Conservation (phyloP, 2,888 invertebrate species). For the Ectemnius lituratus region DNA sequence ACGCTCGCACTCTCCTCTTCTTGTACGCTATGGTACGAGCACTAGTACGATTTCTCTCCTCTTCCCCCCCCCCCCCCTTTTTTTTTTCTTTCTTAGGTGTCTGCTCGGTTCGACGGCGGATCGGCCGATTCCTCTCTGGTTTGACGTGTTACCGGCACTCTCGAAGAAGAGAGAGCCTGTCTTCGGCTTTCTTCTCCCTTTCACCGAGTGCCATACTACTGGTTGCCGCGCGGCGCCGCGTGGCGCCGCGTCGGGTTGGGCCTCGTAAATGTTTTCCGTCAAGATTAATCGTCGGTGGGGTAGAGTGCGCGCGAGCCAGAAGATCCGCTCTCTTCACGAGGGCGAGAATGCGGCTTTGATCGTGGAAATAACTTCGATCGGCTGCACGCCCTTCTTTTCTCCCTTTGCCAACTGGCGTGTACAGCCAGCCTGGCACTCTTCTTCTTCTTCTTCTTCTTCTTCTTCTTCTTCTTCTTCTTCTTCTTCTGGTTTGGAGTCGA, state of each 20-base stretch:
- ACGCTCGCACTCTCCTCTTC: not conserved
- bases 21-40: not conserved
- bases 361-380: conserved; percentile 47
- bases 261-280: conserved; percentile 50
- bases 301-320: conserved; percentile 27
- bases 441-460: not conserved
- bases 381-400: conserved; percentile 18
- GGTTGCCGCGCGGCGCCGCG: too few species aligned
- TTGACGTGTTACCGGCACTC: not conserved
- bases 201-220: conserved; percentile 22
- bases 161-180: not conserved
- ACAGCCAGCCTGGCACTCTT: not conserved
- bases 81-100: not conserved
- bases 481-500: not conserved
- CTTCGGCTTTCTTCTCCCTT: conserved; percentile 16
- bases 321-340: conserved; percentile 30
- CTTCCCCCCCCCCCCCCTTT: too few species aligned
- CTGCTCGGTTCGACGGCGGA: not conserved
- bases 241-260: conserved; percentile 17
- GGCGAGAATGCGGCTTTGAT: conserved; percentile 45
- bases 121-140: conserved; percentile 11
- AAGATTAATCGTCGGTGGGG: conserved; percentile 49
- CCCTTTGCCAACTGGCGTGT: not conserved
- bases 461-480: not conserved
- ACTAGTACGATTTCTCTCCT: not conserved